Evolutionary conservation across 2,797 vertebrate species (phyloP), one percentile per base, ranked within the genome.

Genomic region (Macroramphosus scolopax): DNA sequence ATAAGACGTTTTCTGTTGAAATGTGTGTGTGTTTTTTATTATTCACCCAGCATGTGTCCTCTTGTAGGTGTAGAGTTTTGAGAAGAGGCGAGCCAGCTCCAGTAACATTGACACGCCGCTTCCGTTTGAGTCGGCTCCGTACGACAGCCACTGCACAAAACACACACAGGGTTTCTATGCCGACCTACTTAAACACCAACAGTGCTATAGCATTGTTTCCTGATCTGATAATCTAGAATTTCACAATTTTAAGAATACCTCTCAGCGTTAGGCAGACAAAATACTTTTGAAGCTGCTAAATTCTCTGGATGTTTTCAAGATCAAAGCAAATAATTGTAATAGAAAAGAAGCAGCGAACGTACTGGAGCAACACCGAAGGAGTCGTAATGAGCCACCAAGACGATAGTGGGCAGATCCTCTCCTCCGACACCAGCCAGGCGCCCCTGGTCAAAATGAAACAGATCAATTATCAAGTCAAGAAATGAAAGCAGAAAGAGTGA

Each of bases 301-400:
- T 13, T 20, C 5, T 2, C 9, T 24, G 4, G 25, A 30, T 1
- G 1, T 20, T 56, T 28, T 13, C 0, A 48, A 38, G 22, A n/a
- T n/a, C n/a, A n/a, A n/a, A n/a, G n/a, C n/a, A n/a, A n/a, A n/a
- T n/a, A n/a, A n/a, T n/a, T n/a, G n/a, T n/a, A n/a, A n/a, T 30
- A 2, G 46, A 16, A 47, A 34, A 37, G 5, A 39, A 28, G 29
- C 11, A 16, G 31, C 2, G 30, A 51, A 70, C 80, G 4, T 38
- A 99, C 97, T 0, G 97, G 96, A 63, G 96, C 97, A 11, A 97
- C 94, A 26, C 96, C 96, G 5, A 97, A 98, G 25, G 97, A 93
- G 33, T 99, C 97, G 0, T 99, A 99, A 75, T 99, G 96, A 40
- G 97, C 93, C 43, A 99, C 97, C 6, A 99, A 75, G 10, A 96